A percentile compares a stretch with the other conserved stretches of the same genome.
phyloP scores from a whole-genome alignment of 2,113 vertebrate genomes.

The Ameiurus melas region DNA sequence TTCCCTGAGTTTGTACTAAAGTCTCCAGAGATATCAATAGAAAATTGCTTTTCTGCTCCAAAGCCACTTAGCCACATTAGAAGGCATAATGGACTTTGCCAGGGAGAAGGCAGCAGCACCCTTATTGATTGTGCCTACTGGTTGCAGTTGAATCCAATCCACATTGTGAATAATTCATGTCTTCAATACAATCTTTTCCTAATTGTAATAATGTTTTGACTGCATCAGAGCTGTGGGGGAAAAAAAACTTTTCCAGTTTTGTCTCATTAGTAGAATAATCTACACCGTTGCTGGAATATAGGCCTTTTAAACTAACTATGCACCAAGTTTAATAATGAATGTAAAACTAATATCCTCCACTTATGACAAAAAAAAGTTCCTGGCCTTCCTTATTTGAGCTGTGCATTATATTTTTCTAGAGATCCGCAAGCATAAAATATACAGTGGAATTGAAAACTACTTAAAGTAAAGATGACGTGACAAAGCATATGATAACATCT shows the following conservation, averaged over 20 bases:
- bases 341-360: constrained; percentile 58
- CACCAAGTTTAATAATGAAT: constrained; percentile 70
- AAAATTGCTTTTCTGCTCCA: constrained; percentile 79
- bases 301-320: constrained; percentile 65
- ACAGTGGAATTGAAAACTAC: constrained; percentile 22
- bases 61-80: constrained; percentile 71
- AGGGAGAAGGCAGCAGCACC: constrained; percentile 62
- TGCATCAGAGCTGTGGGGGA: constrained; percentile 40
- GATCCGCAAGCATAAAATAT: constrained; percentile 45
- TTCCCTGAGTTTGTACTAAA: constrained; percentile 40
- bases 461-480: constrained; percentile 5
- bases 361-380: constrained; percentile 70
- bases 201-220: constrained; percentile 72
- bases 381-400: constrained; percentile 68
- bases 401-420: constrained; percentile 4
- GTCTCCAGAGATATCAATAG: constrained; percentile 73
- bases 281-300: constrained; percentile 61
- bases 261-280: constrained; percentile 55
- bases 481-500: not conserved
- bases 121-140: constrained; percentile 74
- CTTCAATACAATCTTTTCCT: constrained; percentile 68
- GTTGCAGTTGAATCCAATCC: constrained; percentile 67
- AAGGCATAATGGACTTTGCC: constrained; percentile 76
- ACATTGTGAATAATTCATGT: constrained; percentile 74
- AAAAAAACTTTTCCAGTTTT: constrained; percentile 43